Conservation (phyloP, 2,113 vertebrate species). For the Alligator mississippiensis region DNA sequence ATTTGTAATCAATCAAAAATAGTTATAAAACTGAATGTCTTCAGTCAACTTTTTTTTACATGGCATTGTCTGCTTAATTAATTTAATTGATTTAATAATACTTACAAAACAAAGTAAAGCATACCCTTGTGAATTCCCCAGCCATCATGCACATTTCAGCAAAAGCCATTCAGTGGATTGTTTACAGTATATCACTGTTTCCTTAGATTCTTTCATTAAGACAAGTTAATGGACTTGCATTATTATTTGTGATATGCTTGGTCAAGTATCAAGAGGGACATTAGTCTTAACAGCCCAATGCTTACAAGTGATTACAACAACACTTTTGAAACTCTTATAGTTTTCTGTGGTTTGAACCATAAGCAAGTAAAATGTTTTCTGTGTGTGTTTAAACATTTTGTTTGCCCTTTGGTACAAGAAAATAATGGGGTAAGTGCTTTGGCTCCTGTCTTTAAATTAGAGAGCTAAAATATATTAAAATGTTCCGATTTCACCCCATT, state of each 20-base stretch:
- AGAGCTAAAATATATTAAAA: neutral
- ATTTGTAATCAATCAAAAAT: neutral
- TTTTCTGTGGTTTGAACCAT: conserved; percentile 25
- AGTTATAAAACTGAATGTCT: neutral
- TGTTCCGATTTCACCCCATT: neutral
- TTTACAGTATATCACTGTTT: conserved; percentile 19
- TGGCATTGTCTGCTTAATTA: neutral
- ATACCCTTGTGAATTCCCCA: neutral
- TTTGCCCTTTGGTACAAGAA: neutral
- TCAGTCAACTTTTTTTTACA: neutral
- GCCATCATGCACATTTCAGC: neutral
- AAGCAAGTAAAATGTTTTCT: conserved; percentile 36
- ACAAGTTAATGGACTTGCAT: conserved; percentile 32
- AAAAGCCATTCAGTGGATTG: conserved; percentile 14
- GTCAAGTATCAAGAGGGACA: conserved; percentile 47
- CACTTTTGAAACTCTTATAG: conserved; percentile 19
- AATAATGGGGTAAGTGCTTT: neutral
- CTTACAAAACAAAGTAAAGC: neutral
- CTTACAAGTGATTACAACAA: conserved; percentile 50
- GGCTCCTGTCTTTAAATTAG: neutral
- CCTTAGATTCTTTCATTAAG: conserved; percentile 57
- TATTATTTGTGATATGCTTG: conserved; percentile 60
- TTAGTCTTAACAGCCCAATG: conserved; percentile 32
- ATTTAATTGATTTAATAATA: neutral
- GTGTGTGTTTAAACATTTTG: neutral